Conservation (phyloP, 2,797 vertebrate species). For the Hypotaenidia okinawae region DNA sequence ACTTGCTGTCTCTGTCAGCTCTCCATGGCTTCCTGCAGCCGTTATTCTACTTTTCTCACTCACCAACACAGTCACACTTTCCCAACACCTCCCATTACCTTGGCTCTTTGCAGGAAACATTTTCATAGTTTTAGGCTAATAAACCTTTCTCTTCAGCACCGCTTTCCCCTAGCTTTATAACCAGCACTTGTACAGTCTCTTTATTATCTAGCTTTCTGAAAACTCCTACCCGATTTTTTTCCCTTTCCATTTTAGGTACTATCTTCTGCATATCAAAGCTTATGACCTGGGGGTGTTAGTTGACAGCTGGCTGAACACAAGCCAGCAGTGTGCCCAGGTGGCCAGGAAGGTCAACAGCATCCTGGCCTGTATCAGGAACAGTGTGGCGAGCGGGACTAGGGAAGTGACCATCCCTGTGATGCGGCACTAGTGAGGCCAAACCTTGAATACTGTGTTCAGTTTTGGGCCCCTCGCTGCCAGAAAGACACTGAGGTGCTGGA, state of each 20-base stretch:
- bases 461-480: no score
- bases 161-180: not conserved
- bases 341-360: no score
- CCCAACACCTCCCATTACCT: not conserved
- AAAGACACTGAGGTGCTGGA: no score
- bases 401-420: no score
- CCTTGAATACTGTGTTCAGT: no score
- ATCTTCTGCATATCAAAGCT: not conserved
- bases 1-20: not conserved
- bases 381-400: no score
- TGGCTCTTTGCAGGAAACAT: not conserved
- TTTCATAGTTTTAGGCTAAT: not conserved
- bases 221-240: no score
- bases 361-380: no score
- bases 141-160: not conserved
- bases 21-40: accelerated
- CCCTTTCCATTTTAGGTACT: not conserved
- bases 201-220: not conserved
- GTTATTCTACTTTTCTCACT: not conserved
- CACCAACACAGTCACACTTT: not conserved
- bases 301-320: no score
- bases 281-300: not conserved
- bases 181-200: not conserved
- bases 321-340: no score
- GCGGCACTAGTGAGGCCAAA: no score